Conservation (phyloP, 2,888 invertebrate species). For the Eurytoma californica region DNA sequence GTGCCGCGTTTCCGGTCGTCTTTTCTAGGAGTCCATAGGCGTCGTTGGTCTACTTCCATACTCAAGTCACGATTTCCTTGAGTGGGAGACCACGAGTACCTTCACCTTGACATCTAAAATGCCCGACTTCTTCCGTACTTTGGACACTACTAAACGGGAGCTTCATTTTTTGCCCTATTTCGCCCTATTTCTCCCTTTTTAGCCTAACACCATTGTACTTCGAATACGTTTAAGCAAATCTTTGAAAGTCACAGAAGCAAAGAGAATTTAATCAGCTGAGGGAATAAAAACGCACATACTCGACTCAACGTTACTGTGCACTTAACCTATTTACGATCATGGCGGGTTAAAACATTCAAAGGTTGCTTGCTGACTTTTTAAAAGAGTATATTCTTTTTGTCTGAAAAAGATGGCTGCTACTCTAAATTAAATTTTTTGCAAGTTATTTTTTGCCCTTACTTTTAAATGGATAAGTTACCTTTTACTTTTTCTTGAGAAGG, state of each 20-base stretch:
- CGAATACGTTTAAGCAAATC: slow-evolving; percentile 2
- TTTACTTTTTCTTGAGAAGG: too few species aligned
- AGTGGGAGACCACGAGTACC: slow-evolving; percentile 1
- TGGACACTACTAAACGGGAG: too few species aligned
- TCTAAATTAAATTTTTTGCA: too few species aligned
- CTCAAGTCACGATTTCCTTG: slow-evolving; percentile 37
- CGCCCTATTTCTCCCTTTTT: not conserved
- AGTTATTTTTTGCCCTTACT: too few species aligned
- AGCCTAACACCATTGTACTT: not conserved
- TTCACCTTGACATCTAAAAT: slow-evolving; percentile 37
- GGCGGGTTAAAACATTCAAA: slow-evolving; percentile 23
- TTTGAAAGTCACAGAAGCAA: not conserved
- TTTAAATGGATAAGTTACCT: too few species aligned
- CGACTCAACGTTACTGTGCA: not conserved
- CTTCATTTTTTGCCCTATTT: not conserved
- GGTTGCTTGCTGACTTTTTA: not conserved
- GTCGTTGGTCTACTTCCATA: slow-evolving; percentile 17
- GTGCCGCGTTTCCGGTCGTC: slow-evolving; percentile 40
- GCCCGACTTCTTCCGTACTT: not conserved
- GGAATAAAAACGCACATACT: not conserved
- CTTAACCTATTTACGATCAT: slow-evolving; percentile 38
- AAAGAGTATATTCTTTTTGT: not conserved
- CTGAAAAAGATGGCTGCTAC: too few species aligned
- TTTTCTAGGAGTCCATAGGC: slow-evolving; percentile 17
- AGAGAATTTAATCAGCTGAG: slow-evolving; percentile 13